phyloP scores from a whole-genome alignment of 2,888 invertebrate species.

The Megaustenia siamemsis region DNA sequence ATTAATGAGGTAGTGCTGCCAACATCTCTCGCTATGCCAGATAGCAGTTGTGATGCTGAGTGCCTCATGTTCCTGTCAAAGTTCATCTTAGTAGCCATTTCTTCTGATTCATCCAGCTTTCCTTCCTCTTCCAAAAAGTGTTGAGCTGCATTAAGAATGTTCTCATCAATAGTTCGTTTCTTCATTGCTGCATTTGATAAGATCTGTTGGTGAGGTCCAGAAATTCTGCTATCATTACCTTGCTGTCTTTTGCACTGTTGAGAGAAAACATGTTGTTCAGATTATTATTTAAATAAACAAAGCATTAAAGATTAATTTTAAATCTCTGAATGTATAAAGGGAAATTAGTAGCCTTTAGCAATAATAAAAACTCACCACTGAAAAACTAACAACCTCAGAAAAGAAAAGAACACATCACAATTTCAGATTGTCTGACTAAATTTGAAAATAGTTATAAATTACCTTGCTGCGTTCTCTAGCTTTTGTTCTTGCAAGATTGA shows the following conservation, averaged over 20 bases:
- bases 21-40: slow-evolving; percentile 45
- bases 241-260: slow-evolving; percentile 45
- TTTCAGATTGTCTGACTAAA: too few relatives aligned
- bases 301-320: background rate
- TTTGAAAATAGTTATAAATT: background rate
- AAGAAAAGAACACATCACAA: background rate
- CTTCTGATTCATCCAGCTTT: slow-evolving; percentile 11
- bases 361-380: background rate
- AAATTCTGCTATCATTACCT: slow-evolving; percentile 5
- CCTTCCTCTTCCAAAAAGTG: slow-evolving; percentile 39
- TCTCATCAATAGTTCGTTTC: slow-evolving; percentile 43
- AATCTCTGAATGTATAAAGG: background rate
- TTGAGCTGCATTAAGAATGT: slow-evolving; percentile 43
- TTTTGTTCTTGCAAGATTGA: slow-evolving; percentile 37
- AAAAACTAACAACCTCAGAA: background rate
- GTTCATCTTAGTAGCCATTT: background rate
- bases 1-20: slow-evolving; percentile 36
- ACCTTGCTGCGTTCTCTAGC: slow-evolving; percentile 52
- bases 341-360: too few relatives aligned
- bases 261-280: background rate
- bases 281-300: background rate
- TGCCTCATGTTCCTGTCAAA: slow-evolving; percentile 39
- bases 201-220: background rate
- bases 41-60: slow-evolving; percentile 44
- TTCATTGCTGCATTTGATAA: background rate